A percentile compares a stretch with the other conserved stretches of the same genome.
Evolutionary conservation across 1,140 invertebrate species (phyloP).

Genomic region (Drosophila mojavensis): DNA sequence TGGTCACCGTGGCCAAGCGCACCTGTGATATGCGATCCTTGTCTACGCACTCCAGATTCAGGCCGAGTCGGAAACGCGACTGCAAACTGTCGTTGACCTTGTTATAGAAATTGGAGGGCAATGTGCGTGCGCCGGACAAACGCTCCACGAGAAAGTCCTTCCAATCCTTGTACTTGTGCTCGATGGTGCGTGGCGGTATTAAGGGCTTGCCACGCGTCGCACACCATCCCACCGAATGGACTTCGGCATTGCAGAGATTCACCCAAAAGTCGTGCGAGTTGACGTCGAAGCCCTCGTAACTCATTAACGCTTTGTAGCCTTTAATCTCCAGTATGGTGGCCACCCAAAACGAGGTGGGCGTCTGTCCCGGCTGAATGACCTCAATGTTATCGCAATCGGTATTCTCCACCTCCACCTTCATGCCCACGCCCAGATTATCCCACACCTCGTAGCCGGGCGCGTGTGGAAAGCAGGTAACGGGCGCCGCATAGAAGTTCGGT

Average conservation of each 20-base stretch:
- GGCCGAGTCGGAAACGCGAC: constrained; percentile 91
- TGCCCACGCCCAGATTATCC: constrained; percentile 96
- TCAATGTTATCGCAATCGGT: constrained; percentile 91
- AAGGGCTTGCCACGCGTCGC: constrained; percentile 96
- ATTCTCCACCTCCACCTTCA: constrained; percentile 98
- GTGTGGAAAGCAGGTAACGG: constrained; percentile 95
- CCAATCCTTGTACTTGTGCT: constrained; percentile 97
- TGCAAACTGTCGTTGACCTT: constrained; percentile 93
- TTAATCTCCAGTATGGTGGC: constrained; percentile 95
- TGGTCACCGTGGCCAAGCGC: constrained; percentile 93
- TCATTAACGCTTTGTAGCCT: constrained; percentile 95
- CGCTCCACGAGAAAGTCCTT: constrained; percentile 96
- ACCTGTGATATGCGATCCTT: constrained; percentile 97
- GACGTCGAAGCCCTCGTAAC: constrained; percentile 97
- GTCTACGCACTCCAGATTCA: constrained; percentile 97
- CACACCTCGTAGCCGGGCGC: constrained; percentile 96
- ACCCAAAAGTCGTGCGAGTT: constrained; percentile 97
- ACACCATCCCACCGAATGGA: constrained; percentile 98
- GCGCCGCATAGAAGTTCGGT: constrained; percentile 92
- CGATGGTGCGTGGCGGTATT: constrained; percentile 95
- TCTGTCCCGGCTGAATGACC: constrained; percentile 87
- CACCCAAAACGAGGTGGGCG: constrained; percentile 96
- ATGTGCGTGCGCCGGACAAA: constrained; percentile 95
- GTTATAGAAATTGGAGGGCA: constrained; percentile 95
- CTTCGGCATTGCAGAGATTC: constrained; percentile 95